Evolutionary conservation across 1,140 invertebrate genomes (phyloP).

Genomic region (Wasmannia auropunctata): DNA sequence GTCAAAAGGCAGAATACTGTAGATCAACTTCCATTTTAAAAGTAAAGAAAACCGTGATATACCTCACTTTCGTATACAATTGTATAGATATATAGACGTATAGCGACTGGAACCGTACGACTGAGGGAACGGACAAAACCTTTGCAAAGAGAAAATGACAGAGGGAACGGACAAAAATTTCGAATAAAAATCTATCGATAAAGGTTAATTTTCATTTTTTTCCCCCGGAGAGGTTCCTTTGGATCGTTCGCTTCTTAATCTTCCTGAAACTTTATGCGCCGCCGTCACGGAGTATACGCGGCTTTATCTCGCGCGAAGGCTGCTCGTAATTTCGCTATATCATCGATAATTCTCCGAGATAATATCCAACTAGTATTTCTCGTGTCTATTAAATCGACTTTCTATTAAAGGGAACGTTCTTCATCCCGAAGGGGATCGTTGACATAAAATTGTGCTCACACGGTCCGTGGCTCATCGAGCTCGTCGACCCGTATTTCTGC

Average conservation of each 20-base stretch:
- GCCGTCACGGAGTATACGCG: not conserved
- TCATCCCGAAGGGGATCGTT: conserved; percentile 39
- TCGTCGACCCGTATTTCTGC: conserved; percentile 52
- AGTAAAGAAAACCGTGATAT: not conserved
- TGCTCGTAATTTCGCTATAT: conserved; percentile 28
- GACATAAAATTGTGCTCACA: conserved; percentile 54
- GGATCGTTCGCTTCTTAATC: not conserved
- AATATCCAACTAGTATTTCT: conserved; percentile 38
- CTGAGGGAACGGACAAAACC: not conserved
- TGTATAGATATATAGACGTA: not conserved
- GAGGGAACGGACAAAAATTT: not conserved
- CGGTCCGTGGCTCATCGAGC: conserved; percentile 29
- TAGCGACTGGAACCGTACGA: not conserved
- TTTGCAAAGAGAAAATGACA: not conserved
- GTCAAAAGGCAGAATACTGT: conserved; percentile 5
- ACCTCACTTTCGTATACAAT: not conserved
- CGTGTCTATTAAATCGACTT: conserved; percentile 40
- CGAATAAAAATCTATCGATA: not conserved
- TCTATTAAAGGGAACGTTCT: conserved; percentile 46
- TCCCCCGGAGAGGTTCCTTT: not conserved
- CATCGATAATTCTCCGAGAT: conserved; percentile 28
- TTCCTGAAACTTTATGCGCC: not conserved
- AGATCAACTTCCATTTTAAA: conserved; percentile 13
- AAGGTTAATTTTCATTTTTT: not conserved
- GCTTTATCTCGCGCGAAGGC: not conserved